Conservation (phyloP, 1,140 invertebrate species). For the Drosophila rufa region DNA sequence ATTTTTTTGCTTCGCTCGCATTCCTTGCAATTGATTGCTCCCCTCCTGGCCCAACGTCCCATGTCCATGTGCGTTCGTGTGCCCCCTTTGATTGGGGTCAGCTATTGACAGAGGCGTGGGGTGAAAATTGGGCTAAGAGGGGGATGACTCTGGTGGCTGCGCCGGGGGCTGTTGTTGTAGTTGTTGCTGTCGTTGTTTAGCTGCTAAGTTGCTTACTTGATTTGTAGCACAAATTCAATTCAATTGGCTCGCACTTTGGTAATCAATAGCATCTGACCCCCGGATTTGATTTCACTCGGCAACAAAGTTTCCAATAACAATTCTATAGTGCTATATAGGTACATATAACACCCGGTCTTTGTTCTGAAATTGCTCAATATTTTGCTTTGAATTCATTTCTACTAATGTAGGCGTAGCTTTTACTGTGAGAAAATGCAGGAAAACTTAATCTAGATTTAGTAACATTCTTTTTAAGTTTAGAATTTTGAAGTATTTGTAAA, state of each 20-base stretch:
- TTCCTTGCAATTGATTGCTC: conserved; percentile 81
- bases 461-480: too few species aligned
- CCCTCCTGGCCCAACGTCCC: conserved; percentile 20
- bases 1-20: conserved; percentile 55
- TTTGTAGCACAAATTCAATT: conserved; percentile 83
- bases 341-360: conserved; percentile 15
- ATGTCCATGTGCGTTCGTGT: conserved; percentile 23
- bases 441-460: too few species aligned
- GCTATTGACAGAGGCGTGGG: conserved; percentile 49
- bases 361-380: conserved; percentile 22
- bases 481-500: neutral
- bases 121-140: neutral
- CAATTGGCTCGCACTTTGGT: conserved; percentile 72
- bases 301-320: conserved; percentile 66
- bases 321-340: neutral
- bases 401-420: neutral
- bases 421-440: neutral
- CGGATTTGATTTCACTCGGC: conserved; percentile 69
- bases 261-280: conserved; percentile 57
- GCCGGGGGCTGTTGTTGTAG: conserved; percentile 30
- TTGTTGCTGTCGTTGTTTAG: conserved; percentile 67
- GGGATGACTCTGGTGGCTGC: conserved; percentile 20
- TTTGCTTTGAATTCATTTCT: conserved; percentile 3
- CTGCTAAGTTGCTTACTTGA: conserved; percentile 82
- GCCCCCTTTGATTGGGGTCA: conserved; percentile 73